A percentile compares a stretch with the other conserved stretches of the same genome.
These are phyloP conservation scores for Leuciscus idus DNA, from an alignment of 2,113 vertebrate genomes.

Conservation along the genomic window DNA sequence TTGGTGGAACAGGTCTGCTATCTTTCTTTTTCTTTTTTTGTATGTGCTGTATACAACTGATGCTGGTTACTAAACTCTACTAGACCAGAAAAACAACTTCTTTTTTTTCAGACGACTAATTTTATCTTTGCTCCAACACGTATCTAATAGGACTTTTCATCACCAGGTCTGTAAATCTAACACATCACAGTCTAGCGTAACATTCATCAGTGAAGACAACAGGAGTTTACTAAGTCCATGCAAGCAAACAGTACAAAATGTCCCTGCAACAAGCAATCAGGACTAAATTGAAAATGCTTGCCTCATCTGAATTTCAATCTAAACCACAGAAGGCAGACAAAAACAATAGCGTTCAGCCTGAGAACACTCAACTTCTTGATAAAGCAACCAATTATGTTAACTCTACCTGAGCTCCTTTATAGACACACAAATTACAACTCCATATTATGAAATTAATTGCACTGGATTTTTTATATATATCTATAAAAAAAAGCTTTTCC, in stretches of 20 bases:
- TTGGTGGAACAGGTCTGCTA: too few relatives aligned
- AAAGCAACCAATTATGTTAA: conserved; percentile 1
- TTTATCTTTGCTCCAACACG: conserved; percentile 15
- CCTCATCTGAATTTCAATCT: conserved; percentile 35
- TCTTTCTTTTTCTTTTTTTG: neutral
- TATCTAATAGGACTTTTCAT: conserved; percentile 2
- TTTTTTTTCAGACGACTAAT: conserved; percentile 18
- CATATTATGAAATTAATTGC: neutral
- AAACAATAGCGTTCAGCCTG: neutral
- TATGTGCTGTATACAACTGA: neutral
- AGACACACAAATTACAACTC: neutral
- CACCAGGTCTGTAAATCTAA: neutral
- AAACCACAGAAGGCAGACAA: neutral
- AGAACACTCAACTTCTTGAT: conserved; percentile 13
- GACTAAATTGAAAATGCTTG: conserved; percentile 41
- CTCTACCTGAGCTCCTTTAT: too few relatives aligned
- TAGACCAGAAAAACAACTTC: neutral
- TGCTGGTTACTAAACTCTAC: neutral
- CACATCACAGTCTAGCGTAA: conserved; percentile 10
- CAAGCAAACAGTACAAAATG: conserved; percentile 11
- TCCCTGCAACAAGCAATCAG: conserved; percentile 32
- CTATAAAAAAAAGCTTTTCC: neutral
- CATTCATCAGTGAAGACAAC: conserved; percentile 40
- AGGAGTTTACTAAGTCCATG: neutral
- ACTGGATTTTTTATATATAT: neutral